Evolutionary conservation across 2,888 invertebrate genomes (phyloP).

Genomic region (Pristionchus japonicus): DNA sequence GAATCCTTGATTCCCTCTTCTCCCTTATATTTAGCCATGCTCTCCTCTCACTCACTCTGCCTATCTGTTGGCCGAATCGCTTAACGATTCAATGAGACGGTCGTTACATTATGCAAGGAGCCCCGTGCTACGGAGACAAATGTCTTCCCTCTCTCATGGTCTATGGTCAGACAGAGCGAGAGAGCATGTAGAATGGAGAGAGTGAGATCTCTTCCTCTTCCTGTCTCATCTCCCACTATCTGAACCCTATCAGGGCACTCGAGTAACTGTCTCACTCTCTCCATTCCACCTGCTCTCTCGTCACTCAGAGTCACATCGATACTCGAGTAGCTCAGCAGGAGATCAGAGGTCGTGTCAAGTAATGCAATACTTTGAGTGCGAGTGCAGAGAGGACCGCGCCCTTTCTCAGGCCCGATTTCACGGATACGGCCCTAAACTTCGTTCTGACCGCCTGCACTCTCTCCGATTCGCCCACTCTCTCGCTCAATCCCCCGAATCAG

Average conservation of each 20-base stretch:
- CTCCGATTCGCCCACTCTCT: constrained; percentile 30
- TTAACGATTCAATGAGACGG: constrained; percentile 40
- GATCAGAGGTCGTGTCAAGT: background rate
- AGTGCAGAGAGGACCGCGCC: background rate
- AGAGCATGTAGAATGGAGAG: no score
- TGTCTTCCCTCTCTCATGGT: constrained; percentile 1
- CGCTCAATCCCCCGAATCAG: background rate
- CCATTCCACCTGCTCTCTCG: background rate
- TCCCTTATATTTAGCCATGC: background rate
- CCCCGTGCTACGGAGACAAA: constrained; percentile 24
- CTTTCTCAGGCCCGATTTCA: constrained; percentile 36
- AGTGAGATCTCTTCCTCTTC: background rate
- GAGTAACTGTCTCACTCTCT: background rate
- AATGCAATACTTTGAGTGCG: constrained; percentile 8
- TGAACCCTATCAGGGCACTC: background rate
- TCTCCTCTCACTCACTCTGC: background rate
- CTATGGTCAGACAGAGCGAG: no score
- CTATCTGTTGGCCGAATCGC: constrained; percentile 39
- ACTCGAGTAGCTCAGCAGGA: constrained; percentile 24
- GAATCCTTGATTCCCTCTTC: background rate
- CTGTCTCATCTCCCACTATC: background rate
- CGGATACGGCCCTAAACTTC: constrained; percentile 34
- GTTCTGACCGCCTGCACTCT: background rate
- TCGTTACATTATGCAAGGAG: constrained; percentile 30
- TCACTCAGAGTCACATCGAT: background rate